Evolutionary conservation across 1,140 invertebrate species (phyloP), one percentile per base, ranked within the genome.

Genomic region (Zaprionus davidi): DNA sequence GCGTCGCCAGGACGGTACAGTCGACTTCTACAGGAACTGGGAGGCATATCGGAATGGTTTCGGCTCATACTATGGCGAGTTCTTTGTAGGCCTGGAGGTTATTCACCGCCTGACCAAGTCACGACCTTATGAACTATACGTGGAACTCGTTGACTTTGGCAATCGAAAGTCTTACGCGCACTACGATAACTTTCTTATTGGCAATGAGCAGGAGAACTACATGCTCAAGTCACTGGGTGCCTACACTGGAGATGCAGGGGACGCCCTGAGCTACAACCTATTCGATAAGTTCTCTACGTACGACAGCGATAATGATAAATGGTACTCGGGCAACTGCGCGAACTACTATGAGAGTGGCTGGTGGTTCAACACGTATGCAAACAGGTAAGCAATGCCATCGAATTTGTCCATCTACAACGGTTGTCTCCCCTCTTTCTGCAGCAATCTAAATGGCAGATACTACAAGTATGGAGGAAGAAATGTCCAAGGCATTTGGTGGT

Each of bases 221-320:
- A 92, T 94, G 38, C 93, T 96, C 5, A 94, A 94, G 68, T 92
- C 94, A 0, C 87, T 96, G 2, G 94, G 94, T 2, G 93, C 94
- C 31, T 96, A 95, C 83, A 93, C 93, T 20, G 96, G 96, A 9
- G 94, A 94, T 74, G 95, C 95, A 62, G 95, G 94, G 11, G 95
- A 97, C 90, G 95, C 96, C 0, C 85, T 97, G 34, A 93, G 93
- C 15, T 95, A 95, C 46, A 96, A 96, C 82, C 94, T 95, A 31
- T 94, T 94, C 0, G 94, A 95, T 81, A 94, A 94, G 80, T 97
- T 96, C 92, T 95, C 95, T 28, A 96, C 96, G 0, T 93, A 93
- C 24, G 96, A 97, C 71, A 82, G 93, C 17, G 96, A 97, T 86
- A 95, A 96, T 79, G 96, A 96, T 81, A 94, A 93, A 11, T 78